Conservation (phyloP, 2,797 vertebrate genomes). For the Eupleurogrammus muticus region DNA sequence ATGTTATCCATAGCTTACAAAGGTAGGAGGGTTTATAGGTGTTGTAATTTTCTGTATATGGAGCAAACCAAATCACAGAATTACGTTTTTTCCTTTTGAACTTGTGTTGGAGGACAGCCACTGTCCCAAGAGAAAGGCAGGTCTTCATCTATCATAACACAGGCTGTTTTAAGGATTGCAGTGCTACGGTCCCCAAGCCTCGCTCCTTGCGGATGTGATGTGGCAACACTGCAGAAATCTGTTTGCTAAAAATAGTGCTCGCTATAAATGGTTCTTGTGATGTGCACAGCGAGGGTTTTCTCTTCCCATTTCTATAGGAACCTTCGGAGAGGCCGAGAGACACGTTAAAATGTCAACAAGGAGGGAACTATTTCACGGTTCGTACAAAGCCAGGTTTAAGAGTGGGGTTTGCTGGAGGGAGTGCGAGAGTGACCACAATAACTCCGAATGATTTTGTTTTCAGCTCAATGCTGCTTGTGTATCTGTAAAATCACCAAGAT, state of each 20-base stretch:
- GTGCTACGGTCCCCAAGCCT: constrained; percentile 58
- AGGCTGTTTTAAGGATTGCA: constrained; percentile 65
- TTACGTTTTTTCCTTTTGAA: constrained; percentile 59
- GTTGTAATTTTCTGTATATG: constrained; percentile 6
- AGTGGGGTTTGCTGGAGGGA: constrained; percentile 16
- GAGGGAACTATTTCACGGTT: constrained; percentile 50
- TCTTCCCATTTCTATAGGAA: constrained; percentile 60
- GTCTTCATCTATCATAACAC: constrained; percentile 75
- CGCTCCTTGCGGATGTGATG: constrained; percentile 59
- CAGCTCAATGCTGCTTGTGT: constrained; percentile 24
- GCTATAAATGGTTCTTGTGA: constrained; percentile 65
- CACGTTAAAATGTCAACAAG: constrained; percentile 58
- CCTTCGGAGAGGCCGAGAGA: constrained; percentile 54
- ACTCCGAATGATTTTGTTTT: constrained; percentile 29
- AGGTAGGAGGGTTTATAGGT: neutral
- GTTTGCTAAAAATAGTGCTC: constrained; percentile 79
- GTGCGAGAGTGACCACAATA: neutral
- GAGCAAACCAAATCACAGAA: constrained; percentile 25
- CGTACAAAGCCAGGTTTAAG: constrained; percentile 30
- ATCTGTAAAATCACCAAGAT: constrained; percentile 39
- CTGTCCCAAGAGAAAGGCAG: constrained; percentile 61
- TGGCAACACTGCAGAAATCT: constrained; percentile 75
- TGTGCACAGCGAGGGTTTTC: constrained; percentile 64
- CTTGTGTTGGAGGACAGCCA: constrained; percentile 69
- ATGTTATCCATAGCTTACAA: constrained; percentile 19